Evolutionary conservation across 2,797 vertebrate species (phyloP).

Genomic region (Bryconaethiops microstoma): DNA sequence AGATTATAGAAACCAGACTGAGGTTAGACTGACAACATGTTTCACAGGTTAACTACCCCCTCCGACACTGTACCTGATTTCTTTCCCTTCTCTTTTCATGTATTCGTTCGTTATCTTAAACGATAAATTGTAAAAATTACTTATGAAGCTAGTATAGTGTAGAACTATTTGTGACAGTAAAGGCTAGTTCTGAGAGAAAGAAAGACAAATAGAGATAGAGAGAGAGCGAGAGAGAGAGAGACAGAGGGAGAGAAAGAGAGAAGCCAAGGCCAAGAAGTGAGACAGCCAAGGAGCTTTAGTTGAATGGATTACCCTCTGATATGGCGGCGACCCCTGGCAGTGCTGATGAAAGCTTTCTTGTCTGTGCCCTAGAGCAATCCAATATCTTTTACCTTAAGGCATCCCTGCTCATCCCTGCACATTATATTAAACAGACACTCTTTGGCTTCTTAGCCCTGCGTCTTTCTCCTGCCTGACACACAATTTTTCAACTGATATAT

Average conservation of each 20-base stretch:
- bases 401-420: slow-evolving; percentile 20
- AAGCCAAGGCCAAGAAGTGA: slow-evolving; percentile 56
- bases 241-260: neutral
- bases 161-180: neutral
- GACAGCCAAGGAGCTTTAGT: slow-evolving; percentile 61
- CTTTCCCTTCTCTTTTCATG: neutral
- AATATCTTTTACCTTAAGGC: slow-evolving; percentile 58
- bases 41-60: neutral
- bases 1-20: slow-evolving; percentile 3
- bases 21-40: neutral
- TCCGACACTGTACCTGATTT: neutral
- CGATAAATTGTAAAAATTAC: neutral
- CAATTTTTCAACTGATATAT: neutral
- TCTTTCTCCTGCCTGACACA: neutral
- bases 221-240: neutral
- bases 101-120: neutral
- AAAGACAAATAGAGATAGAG: neutral
- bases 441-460: slow-evolving; percentile 16
- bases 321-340: slow-evolving; percentile 61
- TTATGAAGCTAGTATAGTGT: neutral
- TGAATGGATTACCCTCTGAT: slow-evolving; percentile 64
- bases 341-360: slow-evolving; percentile 72
- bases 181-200: neutral
- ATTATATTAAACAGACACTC: slow-evolving; percentile 28
- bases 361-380: slow-evolving; percentile 65